Evolutionary conservation across 2,888 invertebrate genomes (phyloP), one percentile per base, ranked within the genome.

Genomic region (Cyrtodaria siliqua): DNA sequence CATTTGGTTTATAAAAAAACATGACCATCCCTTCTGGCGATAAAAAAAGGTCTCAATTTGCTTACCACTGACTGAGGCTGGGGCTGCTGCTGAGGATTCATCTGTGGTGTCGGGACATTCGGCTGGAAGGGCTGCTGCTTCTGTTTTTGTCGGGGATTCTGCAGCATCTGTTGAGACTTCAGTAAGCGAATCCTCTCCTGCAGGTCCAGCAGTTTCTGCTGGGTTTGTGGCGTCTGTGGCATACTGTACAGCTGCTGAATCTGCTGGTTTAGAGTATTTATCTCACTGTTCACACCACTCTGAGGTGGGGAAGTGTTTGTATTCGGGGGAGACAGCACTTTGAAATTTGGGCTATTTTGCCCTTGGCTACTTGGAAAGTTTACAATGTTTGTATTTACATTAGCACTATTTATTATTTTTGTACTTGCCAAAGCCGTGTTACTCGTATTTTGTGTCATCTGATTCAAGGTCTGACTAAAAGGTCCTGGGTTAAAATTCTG

Each of bases 201-300:
- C 8, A 91, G 70, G 44, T 91, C 91, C 14, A 90, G 78, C 86
- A 91, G 87, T 69, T 91, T 87, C 79, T 91, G 90, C 52, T 91
- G 91, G 12, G 87, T 86, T 72, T 91, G 89, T 57, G 89, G 90
- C 4, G 85, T 88, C 70, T 91, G 91, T 6, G 89, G 91, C 85
- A 90, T 87, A 77, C 77, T 87, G 71, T 88, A 89, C 49, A 90
- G 75, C 79, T 90, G 90, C 67, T 89, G 86, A 16, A 91, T 84
- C 81, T 92, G 91, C 63, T 89, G 89, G 63, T 89, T 90, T 14
- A 91, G 79, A 33, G 84, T 77, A 50, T 88, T 87, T 20, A 89
- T 85, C 67, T 91, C 89, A 49, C 84, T 61, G 53, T 83, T 83
- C 1, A 83, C 69, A 62, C 82, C 81, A 26, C 82, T 82, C n/a